Evolutionary conservation across 2,797 vertebrate species (phyloP).

Genomic region (Microtus californicus): DNA sequence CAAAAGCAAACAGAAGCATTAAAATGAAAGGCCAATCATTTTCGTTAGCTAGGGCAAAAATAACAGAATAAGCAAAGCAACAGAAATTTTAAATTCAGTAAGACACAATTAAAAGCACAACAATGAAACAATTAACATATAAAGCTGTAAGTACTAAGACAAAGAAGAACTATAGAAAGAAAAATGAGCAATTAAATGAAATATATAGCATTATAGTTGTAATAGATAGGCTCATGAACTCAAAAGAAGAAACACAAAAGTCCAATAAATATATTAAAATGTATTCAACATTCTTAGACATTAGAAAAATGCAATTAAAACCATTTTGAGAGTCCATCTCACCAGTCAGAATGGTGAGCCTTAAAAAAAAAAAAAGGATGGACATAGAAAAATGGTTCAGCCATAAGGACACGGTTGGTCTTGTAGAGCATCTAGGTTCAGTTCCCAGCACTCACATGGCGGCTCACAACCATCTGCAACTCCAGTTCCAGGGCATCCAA

Average conservation of each 20-base stretch:
- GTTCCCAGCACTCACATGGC: background rate
- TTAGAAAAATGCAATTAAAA: background rate
- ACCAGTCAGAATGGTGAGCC: background rate
- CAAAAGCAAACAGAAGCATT: background rate
- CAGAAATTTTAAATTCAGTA: background rate
- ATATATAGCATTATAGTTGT: background rate
- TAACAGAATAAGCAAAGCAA: background rate
- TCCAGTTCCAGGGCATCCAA: background rate
- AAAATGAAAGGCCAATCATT: background rate
- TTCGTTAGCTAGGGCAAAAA: slow-evolving; percentile 39
- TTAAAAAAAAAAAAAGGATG: no score
- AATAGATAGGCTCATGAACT: background rate
- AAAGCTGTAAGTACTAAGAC: background rate
- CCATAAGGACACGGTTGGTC: no score
- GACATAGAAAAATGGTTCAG: background rate
- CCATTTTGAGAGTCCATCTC: background rate
- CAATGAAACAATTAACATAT: background rate
- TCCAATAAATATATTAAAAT: background rate
- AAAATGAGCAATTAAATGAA: background rate
- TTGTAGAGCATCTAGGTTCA: background rate
- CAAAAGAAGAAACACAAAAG: background rate
- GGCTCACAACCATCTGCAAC: no score
- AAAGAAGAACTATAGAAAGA: background rate
- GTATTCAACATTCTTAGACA: background rate
- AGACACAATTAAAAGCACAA: background rate